Evolutionary conservation across 2,113 vertebrate species (phyloP).

Genomic region (Balaenoptera acutorostrata): DNA sequence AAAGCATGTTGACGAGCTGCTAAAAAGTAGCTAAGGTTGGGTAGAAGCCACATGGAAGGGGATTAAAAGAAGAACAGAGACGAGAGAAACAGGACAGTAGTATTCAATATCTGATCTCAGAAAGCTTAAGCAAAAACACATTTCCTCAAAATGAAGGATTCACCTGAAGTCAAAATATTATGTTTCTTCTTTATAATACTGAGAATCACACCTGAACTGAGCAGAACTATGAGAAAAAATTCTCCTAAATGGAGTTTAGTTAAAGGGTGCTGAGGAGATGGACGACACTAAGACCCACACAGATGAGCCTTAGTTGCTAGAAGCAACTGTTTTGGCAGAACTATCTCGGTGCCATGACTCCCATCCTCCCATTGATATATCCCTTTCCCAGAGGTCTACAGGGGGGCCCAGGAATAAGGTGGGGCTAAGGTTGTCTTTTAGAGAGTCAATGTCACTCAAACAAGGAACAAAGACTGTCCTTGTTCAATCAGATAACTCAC

Average conservation of each 20-base stretch:
- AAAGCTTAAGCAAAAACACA: neutral
- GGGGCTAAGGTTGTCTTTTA: neutral
- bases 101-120: neutral
- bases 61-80: neutral
- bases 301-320: neutral
- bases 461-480: neutral
- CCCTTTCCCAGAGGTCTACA: neutral
- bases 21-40: neutral
- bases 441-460: neutral
- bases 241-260: neutral
- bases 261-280: neutral
- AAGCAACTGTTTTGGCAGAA: neutral
- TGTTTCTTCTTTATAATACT: neutral
- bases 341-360: too few species aligned
- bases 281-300: neutral
- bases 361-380: fast-evolving
- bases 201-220: neutral
- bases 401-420: neutral
- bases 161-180: neutral
- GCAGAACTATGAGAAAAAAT: neutral
- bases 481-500: neutral
- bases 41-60: neutral
- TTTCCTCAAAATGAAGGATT: neutral
- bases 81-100: too few species aligned
- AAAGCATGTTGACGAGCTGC: neutral